Evolutionary conservation across 1,140 invertebrate species (phyloP), one percentile per base, ranked within the genome.

Genomic region (Batillaria attramentaria): DNA sequence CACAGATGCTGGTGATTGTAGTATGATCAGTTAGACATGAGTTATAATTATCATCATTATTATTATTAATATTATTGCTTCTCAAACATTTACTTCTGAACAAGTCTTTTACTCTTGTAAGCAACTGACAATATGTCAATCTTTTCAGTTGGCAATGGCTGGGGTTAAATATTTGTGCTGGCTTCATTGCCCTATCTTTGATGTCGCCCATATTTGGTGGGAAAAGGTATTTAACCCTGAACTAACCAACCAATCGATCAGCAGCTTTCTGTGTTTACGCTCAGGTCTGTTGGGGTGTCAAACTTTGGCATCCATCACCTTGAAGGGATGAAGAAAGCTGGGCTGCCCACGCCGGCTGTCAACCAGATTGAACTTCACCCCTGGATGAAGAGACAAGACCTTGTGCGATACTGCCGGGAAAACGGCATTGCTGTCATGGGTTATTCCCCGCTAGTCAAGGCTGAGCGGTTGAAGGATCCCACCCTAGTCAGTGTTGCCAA

Each of bases 311-410:
- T 89, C 13, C 80, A 84, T 0, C 88, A 89, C 78, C 68, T 89
- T 16, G 75, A 88, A 69, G 84, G 81, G 5, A 73, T 89, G 66
- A 79, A 78, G 50, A 43, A 80, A 24, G 80, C 85, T 6, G 86
- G 85, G 8, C 57, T 83, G 28, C 87, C 88, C 16, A 77, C 72
- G 1, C 88, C 88, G 46, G 74, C 82, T 33, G 87, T 89, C 54
- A 89, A 89, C 69, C 88, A 89, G 74, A 87, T 89, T 39, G 88
- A 89, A 78, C 79, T 89, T 1, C 87, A 89, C 60, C 85, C 85
- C 10, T 89, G 83, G 82, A 83, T 81, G 69, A 81, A 80, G 68
- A 83, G 86, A 50, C 33, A 33, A 3, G 82, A 84, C 0, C 72
- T 87, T 10, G 88, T 89, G 2, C 54, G 86, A 24, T 89, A 85